These are phyloP conservation scores for Pipistrellus nathusii DNA, from an alignment of 2,797 vertebrate genomes.

Conservation along the genomic window DNA sequence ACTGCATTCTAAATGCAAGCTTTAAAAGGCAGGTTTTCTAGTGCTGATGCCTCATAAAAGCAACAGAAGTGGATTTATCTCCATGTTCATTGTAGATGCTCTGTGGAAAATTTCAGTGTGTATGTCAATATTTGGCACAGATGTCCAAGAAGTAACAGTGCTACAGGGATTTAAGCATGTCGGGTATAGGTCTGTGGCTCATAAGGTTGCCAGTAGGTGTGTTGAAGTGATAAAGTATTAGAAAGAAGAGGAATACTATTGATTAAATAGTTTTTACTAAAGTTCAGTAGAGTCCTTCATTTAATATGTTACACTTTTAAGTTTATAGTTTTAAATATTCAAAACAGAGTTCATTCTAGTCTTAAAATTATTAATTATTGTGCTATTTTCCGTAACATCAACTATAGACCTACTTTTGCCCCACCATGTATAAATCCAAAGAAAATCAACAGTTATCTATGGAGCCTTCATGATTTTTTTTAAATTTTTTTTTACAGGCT, in stretches of 20 bases:
- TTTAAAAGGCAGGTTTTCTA: neutral
- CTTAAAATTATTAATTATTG: neutral
- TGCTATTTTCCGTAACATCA: neutral
- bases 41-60: neutral
- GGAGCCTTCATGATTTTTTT: neutral
- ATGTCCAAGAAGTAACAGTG: neutral
- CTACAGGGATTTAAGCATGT: neutral
- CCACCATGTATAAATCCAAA: neutral
- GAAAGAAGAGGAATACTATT: neutral
- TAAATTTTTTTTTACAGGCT: neutral
- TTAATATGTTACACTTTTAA: neutral
- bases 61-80: neutral
- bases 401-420: neutral
- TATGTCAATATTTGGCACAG: neutral
- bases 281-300: neutral
- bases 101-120: neutral
- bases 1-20: neutral
- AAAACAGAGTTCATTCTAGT: neutral
- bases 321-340: neutral
- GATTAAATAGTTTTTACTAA: neutral
- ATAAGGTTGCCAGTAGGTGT: neutral
- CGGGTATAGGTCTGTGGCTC: neutral
- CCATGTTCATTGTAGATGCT: slow-evolving; percentile 21
- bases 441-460: neutral
- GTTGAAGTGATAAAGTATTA: neutral